These are phyloP conservation scores for Piscicola geometra DNA, from an alignment of 2,888 invertebrate genomes.

Conservation along the genomic window DNA sequence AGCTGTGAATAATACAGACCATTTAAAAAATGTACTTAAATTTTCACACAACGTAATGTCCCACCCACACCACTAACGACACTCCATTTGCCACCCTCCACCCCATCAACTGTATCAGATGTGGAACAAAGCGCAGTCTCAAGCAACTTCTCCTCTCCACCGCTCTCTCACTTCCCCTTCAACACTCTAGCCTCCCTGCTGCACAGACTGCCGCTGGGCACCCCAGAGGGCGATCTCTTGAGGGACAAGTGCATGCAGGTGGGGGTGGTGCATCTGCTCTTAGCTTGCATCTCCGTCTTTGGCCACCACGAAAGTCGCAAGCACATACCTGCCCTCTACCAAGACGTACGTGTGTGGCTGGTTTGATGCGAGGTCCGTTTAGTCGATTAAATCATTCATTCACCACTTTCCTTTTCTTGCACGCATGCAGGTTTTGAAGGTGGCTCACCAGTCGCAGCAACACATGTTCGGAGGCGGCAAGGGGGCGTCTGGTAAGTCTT, in stretches of 20 bases:
- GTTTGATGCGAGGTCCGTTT: too few relatives aligned
- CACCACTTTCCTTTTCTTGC: too few relatives aligned
- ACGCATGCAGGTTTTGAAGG: slow-evolving; percentile 31
- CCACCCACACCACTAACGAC: too few relatives aligned
- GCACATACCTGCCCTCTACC: slow-evolving; percentile 53
- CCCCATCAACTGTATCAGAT: too few relatives aligned
- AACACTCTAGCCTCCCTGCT: slow-evolving; percentile 70
- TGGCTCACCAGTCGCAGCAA: slow-evolving; percentile 25
- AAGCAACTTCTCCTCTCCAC: slow-evolving; percentile 49
- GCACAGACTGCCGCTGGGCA: slow-evolving; percentile 70
- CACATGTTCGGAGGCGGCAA: slow-evolving; percentile 15
- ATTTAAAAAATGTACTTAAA: too few relatives aligned
- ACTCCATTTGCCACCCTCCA: too few relatives aligned
- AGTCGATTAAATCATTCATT: too few relatives aligned
- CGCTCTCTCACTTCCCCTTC: slow-evolving; percentile 65
- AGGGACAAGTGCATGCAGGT: slow-evolving; percentile 74
- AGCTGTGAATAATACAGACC: too few relatives aligned
- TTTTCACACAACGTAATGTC: too few relatives aligned
- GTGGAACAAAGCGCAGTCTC: too few relatives aligned
- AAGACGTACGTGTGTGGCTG: slow-evolving; percentile 53
- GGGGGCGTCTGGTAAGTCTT: not conserved
- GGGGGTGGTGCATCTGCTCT: slow-evolving; percentile 77
- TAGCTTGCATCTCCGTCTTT: slow-evolving; percentile 82
- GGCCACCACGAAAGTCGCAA: slow-evolving; percentile 61
- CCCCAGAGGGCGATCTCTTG: slow-evolving; percentile 71